phyloP scores from a whole-genome alignment of 1,140 invertebrate genomes.

The Tachypleus tridentatus region DNA sequence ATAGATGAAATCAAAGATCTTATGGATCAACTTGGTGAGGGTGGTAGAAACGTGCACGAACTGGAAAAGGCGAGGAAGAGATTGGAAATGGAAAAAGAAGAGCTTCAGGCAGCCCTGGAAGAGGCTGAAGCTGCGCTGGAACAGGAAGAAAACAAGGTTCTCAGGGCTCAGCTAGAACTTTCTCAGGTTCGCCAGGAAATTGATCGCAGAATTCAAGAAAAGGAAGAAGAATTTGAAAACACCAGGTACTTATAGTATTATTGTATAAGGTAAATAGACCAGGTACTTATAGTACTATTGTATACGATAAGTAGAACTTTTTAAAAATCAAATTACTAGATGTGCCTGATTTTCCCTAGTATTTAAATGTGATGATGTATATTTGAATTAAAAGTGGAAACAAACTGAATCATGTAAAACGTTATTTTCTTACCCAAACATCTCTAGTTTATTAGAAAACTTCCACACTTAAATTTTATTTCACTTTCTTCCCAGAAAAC shows the following conservation, averaged over 20 bases:
- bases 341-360: too few relatives aligned
- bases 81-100: slow-evolving; percentile 97
- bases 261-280: too few relatives aligned
- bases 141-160: slow-evolving; percentile 96
- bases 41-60: slow-evolving; percentile 86
- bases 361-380: too few relatives aligned
- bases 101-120: slow-evolving; percentile 95
- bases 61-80: slow-evolving; percentile 96
- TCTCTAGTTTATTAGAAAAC: too few relatives aligned
- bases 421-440: too few relatives aligned
- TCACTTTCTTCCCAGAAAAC: too few relatives aligned
- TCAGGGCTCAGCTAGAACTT: slow-evolving; percentile 91
- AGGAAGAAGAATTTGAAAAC: slow-evolving; percentile 99
- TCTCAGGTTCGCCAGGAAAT: slow-evolving; percentile 97
- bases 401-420: too few relatives aligned
- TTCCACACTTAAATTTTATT: too few relatives aligned
- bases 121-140: slow-evolving; percentile 98
- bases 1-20: slow-evolving; percentile 94
- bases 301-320: too few relatives aligned
- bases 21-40: slow-evolving; percentile 96
- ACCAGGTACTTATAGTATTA: slow-evolving; percentile 40
- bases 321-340: too few relatives aligned
- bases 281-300: too few relatives aligned
- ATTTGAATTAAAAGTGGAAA: too few relatives aligned
- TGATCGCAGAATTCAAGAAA: slow-evolving; percentile 96